phyloP scores from a whole-genome alignment of 2,888 invertebrate genomes.

The Keiferia lycopersicella region DNA sequence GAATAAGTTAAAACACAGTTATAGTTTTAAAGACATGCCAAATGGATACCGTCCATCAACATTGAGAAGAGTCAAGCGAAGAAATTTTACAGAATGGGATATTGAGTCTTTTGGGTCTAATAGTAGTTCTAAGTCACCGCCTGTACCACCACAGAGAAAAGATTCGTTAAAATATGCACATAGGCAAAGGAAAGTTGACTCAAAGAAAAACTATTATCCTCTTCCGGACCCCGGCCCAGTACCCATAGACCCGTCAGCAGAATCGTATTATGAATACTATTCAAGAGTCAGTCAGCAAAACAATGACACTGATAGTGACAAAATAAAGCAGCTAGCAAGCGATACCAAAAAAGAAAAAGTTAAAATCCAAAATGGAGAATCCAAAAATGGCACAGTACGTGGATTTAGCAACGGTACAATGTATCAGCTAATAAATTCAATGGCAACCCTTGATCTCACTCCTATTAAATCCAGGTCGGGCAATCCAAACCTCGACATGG shows the following conservation, averaged over 20 bases:
- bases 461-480: conserved; percentile 65
- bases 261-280: conserved; percentile 78
- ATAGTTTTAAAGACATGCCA: conserved; percentile 82
- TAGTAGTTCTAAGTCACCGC: conserved; percentile 58
- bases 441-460: conserved; percentile 72
- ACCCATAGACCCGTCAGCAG: conserved; percentile 71
- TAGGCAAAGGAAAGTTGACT: conserved; percentile 72
- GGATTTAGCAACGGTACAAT: conserved; percentile 55
- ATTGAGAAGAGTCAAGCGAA: conserved; percentile 76
- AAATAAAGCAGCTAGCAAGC: conserved; percentile 67
- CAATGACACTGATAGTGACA: conserved; percentile 75
- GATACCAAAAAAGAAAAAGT: conserved; percentile 60
- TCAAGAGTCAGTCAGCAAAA: conserved; percentile 77
- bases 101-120: conserved; percentile 68
- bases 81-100: conserved; percentile 82
- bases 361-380: conserved; percentile 36
- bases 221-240: conserved; percentile 74
- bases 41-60: conserved; percentile 84
- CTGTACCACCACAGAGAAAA: conserved; percentile 70
- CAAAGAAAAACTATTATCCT: conserved; percentile 67
- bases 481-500: conserved; percentile 59
- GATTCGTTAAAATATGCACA: conserved; percentile 79
- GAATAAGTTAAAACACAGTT: conserved; percentile 78
- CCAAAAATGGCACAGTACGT: conserved; percentile 36
- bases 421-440: conserved; percentile 74